Percentiles rank a stretch among this genome's conserved stretches.
These are phyloP conservation scores for Drosophila gunungcola DNA, from an alignment of 1,140 invertebrate genomes.

Conservation along the genomic window DNA sequence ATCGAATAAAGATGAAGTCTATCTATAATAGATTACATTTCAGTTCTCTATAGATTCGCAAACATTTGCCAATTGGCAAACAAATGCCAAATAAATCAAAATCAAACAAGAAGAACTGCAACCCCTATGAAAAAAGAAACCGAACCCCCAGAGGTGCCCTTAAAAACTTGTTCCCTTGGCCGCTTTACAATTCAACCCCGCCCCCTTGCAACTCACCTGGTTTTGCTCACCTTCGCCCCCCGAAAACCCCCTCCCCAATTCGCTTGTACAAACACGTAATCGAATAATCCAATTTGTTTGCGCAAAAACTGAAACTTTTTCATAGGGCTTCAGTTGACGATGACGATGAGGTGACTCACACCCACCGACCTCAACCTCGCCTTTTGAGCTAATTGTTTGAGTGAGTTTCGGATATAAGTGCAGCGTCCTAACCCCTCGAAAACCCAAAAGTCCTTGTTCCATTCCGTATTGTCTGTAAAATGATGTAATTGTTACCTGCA, in stretches of 20 bases:
- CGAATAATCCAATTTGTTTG: constrained; percentile 83
- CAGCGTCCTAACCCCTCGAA: constrained; percentile 3
- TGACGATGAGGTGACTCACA: constrained; percentile 31
- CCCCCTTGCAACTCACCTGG: constrained; percentile 15
- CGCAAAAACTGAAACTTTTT: constrained; percentile 81
- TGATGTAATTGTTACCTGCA: constrained; percentile 62
- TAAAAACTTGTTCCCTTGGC: constrained; percentile 72
- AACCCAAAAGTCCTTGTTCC: constrained; percentile 18
- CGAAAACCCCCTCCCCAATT: constrained; percentile 20
- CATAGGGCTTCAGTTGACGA: constrained; percentile 72
- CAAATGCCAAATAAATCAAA: constrained; percentile 62
- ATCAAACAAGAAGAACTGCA: constrained; percentile 39
- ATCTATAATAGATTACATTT: constrained; percentile 42
- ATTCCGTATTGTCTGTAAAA: constrained; percentile 40
- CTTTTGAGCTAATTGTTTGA: constrained; percentile 67
- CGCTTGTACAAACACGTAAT: constrained; percentile 78
- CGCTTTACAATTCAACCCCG: constrained; percentile 59
- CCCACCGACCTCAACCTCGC: constrained; percentile 13
- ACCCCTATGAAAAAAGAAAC: constrained; percentile 35
- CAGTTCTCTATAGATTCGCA: constrained; percentile 32
- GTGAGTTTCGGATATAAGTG: constrained; percentile 51
- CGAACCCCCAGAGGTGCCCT: constrained; percentile 44
- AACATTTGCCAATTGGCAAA: constrained; percentile 71
- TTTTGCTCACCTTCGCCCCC: constrained; percentile 1
- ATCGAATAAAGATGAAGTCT: not conserved